phyloP scores from a whole-genome alignment of 2,888 invertebrate species.

The Sinhomidia bicolor region DNA sequence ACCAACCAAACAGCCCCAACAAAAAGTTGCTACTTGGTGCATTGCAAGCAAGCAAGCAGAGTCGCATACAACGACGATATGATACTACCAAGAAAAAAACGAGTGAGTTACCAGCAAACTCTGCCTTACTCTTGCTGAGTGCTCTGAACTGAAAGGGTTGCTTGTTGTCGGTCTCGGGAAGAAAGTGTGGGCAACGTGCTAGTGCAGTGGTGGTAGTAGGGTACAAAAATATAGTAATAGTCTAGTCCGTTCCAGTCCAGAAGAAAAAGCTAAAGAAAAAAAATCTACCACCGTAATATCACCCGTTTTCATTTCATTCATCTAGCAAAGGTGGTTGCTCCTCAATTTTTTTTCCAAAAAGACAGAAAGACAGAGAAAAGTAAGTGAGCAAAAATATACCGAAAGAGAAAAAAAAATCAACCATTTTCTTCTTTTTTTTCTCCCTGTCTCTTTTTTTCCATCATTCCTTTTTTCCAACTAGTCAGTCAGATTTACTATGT shows the following conservation, averaged over 20 bases:
- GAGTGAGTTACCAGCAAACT: constrained; percentile 12
- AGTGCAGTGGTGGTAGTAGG: neutral
- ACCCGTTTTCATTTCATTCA: constrained; percentile 15
- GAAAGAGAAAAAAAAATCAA: constrained; percentile 44
- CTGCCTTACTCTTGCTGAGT: constrained; percentile 66
- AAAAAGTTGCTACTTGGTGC: neutral
- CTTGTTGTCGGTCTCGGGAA: constrained; percentile 62
- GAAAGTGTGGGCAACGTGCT: constrained; percentile 69
- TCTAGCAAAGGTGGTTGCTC: constrained; percentile 33
- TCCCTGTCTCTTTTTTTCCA: constrained; percentile 16
- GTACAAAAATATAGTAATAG: neutral
- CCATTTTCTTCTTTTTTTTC: constrained; percentile 25
- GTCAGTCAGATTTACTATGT: constrained; percentile 7
- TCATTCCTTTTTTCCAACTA: constrained; percentile 5
- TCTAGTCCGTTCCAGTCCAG: constrained; percentile 17
- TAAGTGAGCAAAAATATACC: constrained; percentile 35
- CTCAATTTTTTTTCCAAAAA: neutral
- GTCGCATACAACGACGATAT: neutral
- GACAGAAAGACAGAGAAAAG: constrained; percentile 1
- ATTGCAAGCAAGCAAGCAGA: too few species aligned
- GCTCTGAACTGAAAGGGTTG: constrained; percentile 73
- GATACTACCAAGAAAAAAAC: neutral
- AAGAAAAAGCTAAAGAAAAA: neutral
- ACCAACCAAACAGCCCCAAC: constrained; percentile 35
- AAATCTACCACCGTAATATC: neutral